Evolutionary conservation across 2,797 vertebrate genomes (phyloP), one percentile per base, ranked within the genome.

Genomic region (Malacoctenus gilli): DNA sequence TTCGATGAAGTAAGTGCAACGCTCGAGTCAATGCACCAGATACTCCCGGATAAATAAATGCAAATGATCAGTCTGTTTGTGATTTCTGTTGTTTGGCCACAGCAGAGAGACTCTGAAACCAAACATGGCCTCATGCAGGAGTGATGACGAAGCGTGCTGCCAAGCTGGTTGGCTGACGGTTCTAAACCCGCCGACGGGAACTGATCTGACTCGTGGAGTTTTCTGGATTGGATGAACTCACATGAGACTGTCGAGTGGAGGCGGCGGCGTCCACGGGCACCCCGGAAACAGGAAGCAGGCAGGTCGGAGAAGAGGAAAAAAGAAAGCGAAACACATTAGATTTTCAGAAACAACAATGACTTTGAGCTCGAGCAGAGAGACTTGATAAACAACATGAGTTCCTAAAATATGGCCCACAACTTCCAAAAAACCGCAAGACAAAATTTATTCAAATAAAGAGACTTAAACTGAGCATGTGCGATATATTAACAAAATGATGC

Each of bases 231-330:
- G 31, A 28, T 40, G 22, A 61, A 89, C 90, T 91, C 70, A 91
- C 90, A 68, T 89, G 87, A 74, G 86, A 85, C 90, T 91, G 72
- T 2, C 2, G n/a, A n/a, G n/a, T n/a, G 0, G 20, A 58, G 64
- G 50, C 81, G 49, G 56, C 55, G 64, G 62, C 70, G 72, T 77
- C 73, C 71, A 44, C 35, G 25, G 67, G 59, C 32, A 23, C 41
- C 53, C 46, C 47, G 32, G 78, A 16, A 53, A 38, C 63, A 61
- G 69, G 54, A 66, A 31, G n/a, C 5, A 13, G 50, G 67, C 37
- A 49, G 19, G 41, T 68, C 47, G 20, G 15, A 38, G 61, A 70
- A 53, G 54, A 5, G 50, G 57, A 3, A 64, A 52, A 75, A 3
- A 76, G 8, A 79, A 60, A 83, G 59, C 1, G 72, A 31, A 80